Base-by-base conservation (phyloP, 2,113 vertebrate species). In the Amphilophus citrinellus region DNA sequence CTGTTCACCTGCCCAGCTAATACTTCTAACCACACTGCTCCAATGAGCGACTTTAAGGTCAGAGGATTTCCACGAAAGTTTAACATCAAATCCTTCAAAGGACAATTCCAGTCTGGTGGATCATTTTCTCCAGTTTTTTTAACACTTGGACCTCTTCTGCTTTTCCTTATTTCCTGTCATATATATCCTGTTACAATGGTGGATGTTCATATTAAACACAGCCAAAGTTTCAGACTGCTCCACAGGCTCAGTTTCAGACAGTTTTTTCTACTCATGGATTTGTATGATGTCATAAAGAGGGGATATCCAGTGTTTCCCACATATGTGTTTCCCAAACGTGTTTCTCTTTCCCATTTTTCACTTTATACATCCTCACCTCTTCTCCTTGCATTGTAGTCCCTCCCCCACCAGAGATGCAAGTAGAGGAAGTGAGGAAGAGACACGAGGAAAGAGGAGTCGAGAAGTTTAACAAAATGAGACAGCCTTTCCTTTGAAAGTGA, bases 141-240 rank as follows among this genome's bases (percentile, higher is more conserved):
- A 73, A 53, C 27, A 53, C 66, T n/a, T 20, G 18, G 27, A 73
- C 47, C 17, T 53, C 17, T 32, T 71, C 9, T 20, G 17, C 24
- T 27, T 66, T 66, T 65, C 3, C n/a, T 57, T 57, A 17, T 18
- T 42, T 27, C 53, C 53, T 71, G 24, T 53, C 30, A 32, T 20
- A 32, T 50, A 71, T 53, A 20, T 53, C 66, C 44, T 73, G 66
- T 18, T 32, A 30, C 44, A 73, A 17, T 71, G 24, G 30, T 53
- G 44, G 44, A 53, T 17, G 5, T 17, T 50, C 47, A 50, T 50
- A 18, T 73, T 73, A 73, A 32, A 73, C 44, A 73, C 13, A 24
- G 10, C 66, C 44, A 73, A 73, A 53, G 66, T 73, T 73, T 73
- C 56, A 22, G n/a, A 58, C 56, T 58, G 56, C n/a, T 47, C 44